Percentiles rank a stretch among this genome's conserved stretches.
These are phyloP conservation scores for Cliona cf. orientalis DNA, from an alignment of 37 sponge, comb jelly and placozoan species.

Conservation along the genomic window DNA sequence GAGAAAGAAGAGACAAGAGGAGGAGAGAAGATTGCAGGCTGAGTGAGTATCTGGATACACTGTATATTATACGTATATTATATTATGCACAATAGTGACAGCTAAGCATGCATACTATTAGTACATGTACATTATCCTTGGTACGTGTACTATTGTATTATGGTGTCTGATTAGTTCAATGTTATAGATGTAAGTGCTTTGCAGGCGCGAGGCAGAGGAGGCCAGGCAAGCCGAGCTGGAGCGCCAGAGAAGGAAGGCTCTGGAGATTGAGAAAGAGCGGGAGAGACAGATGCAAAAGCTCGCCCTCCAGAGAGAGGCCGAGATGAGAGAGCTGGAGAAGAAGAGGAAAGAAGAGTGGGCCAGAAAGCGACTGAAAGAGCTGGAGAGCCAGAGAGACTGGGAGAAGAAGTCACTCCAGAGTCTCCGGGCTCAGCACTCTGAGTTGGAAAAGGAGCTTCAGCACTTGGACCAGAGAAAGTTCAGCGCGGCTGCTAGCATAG, in stretches of 20 bases:
- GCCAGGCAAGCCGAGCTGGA: slow-evolving; percentile 63
- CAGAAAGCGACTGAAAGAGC: slow-evolving; percentile 40
- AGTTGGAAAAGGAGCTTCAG: slow-evolving; percentile 43
- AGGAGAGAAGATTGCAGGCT: slow-evolving; percentile 44
- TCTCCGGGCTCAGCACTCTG: slow-evolving; percentile 19
- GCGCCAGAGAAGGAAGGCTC: slow-evolving; percentile 53
- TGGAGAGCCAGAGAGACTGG: slow-evolving; percentile 47
- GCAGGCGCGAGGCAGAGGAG: slow-evolving; percentile 48
- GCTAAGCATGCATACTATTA: neutral
- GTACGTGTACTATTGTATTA: neutral
- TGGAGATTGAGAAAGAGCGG: slow-evolving; percentile 71
- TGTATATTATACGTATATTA: neutral
- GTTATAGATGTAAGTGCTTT: neutral
- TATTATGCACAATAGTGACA: neutral
- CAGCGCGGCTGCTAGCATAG: neutral
- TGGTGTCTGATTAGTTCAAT: neutral
- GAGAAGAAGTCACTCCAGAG: slow-evolving; percentile 49
- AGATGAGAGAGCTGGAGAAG: slow-evolving; percentile 61
- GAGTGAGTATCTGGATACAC: slow-evolving; percentile 15
- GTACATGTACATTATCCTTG: neutral
- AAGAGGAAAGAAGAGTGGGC: slow-evolving; percentile 75
- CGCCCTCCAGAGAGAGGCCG: slow-evolving; percentile 57
- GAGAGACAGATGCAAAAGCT: slow-evolving; percentile 50
- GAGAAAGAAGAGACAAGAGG: slow-evolving; percentile 56
- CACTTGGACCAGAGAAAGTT: slow-evolving; percentile 43